Conservation (phyloP, 1,140 invertebrate genomes). For the Panagrolaimus sp. region DNA sequence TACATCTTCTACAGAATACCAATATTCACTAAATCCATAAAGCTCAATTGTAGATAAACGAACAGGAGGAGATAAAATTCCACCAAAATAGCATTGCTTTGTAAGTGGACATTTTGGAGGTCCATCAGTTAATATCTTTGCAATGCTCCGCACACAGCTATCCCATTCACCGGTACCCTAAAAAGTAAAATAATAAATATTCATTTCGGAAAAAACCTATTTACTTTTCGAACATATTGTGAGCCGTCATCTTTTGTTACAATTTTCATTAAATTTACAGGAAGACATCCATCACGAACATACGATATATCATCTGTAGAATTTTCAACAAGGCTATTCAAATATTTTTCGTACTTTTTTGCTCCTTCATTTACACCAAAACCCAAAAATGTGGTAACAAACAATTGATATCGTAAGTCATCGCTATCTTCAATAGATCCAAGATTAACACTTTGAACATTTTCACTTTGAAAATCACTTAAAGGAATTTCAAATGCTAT, state of each 20-base stretch:
- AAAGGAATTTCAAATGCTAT: constrained; percentile 63
- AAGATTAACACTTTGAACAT: constrained; percentile 60
- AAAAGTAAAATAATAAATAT: neutral
- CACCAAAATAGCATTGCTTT: constrained; percentile 41
- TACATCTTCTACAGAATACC: constrained; percentile 64
- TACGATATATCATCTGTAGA: constrained; percentile 24
- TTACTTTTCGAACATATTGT: constrained; percentile 51
- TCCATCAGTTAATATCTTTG: constrained; percentile 22
- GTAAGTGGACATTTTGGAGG: constrained; percentile 28
- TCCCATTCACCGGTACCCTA: constrained; percentile 54
- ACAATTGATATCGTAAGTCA: constrained; percentile 63
- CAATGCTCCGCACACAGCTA: constrained; percentile 39
- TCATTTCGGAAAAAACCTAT: neutral
- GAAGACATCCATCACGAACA: constrained; percentile 45
- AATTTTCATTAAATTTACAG: constrained; percentile 43
- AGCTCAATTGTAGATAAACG: constrained; percentile 59
- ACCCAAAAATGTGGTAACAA: constrained; percentile 64
- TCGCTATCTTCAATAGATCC: constrained; percentile 62
- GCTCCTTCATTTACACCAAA: constrained; percentile 63
- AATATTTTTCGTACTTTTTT: constrained; percentile 50
- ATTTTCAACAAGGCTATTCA: constrained; percentile 29
- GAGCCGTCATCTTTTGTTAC: constrained; percentile 33
- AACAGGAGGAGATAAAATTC: constrained; percentile 32
- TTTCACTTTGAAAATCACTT: constrained; percentile 35
- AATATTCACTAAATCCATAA: constrained; percentile 65